Base-by-base conservation (phyloP, 2,797 vertebrate species). In the Limnodromus scolopaceus region DNA sequence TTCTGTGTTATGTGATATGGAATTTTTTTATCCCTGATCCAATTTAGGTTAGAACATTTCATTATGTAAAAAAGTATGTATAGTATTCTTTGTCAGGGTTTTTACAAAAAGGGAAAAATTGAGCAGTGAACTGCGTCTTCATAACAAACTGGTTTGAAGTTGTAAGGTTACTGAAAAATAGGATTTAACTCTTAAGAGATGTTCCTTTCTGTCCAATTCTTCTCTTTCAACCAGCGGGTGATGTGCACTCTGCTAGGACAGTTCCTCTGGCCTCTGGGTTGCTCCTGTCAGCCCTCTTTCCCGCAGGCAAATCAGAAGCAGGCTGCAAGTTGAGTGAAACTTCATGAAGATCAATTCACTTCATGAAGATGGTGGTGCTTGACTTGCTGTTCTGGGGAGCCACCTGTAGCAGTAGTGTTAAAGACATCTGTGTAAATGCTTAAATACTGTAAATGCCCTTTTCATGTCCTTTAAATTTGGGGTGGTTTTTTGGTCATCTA, bases 41-140 rank as follows among this genome's bases (percentile, higher is more conserved):
- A 64, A 61, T 91, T 93, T 75, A 82, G 32, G 24, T 55, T 91
- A 53, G 69, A 93, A 66, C n/a, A 34, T 87, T 93, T 60, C 23
- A 45, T 88, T 89, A 74, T 2, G 2, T 79, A 49, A 68, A 72
- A 69, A 81, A 60, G 7, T 86, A 45, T 13, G 6, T 55, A 16
- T 41, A 36, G 13, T 84, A 12, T 77, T 72, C 75, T 96, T 25
- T 81, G 38, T 86, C 66, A 41, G 45, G 5, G 10, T 64, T 88
- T 20, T 83, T 87, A 64, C 2, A 82, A 77, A 75, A 92, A 34
- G 27, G 24, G 34, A 51, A 36, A 66, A 91, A 77, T 41, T 27
- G 10, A 46, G 22, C 39, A 10, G 25, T 38, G 60, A 83, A 39
- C 39, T 82, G 4, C 32, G 11, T 84, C 65, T 95, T 84, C 70